phyloP scores from a whole-genome alignment of 2,888 invertebrate genomes.

The Coenonympha glycerion region DNA sequence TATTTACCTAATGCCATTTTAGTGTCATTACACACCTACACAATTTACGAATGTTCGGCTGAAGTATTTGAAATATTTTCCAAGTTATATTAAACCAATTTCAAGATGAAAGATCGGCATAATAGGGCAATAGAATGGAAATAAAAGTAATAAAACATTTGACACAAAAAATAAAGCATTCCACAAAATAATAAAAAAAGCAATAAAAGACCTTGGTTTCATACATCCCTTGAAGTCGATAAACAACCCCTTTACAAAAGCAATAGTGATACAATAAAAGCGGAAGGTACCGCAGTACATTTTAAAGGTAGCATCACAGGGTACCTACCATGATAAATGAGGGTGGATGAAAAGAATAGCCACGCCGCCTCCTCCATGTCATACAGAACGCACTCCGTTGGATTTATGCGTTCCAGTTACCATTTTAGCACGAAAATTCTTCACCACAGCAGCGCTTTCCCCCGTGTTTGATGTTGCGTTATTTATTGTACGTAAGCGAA shows the following conservation, averaged over 20 bases:
- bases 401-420: constrained; percentile 28
- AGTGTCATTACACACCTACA: too few relatives aligned
- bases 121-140: neutral
- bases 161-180: neutral
- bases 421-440: constrained; percentile 37
- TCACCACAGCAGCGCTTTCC: constrained; percentile 32
- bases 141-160: neutral
- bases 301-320: constrained; percentile 22
- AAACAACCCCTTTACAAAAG: constrained; percentile 20
- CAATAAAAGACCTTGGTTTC: neutral
- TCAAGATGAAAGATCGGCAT: too few relatives aligned
- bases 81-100: too few relatives aligned
- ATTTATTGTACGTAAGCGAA: neutral
- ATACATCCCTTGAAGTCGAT: constrained; percentile 8
- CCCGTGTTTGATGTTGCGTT: constrained; percentile 11
- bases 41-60: too few relatives aligned
- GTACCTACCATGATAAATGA: constrained; percentile 27
- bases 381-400: constrained; percentile 21
- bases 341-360: constrained; percentile 22
- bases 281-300: constrained; percentile 16
- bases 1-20: too few relatives aligned
- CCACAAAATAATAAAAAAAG: constrained; percentile 3
- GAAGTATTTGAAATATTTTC: too few relatives aligned
- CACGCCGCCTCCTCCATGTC: constrained; percentile 20
- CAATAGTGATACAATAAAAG: constrained; percentile 23